Evolutionary conservation across 2,113 vertebrate genomes (phyloP).

Genomic region (Tragelaphus imberbis): DNA sequence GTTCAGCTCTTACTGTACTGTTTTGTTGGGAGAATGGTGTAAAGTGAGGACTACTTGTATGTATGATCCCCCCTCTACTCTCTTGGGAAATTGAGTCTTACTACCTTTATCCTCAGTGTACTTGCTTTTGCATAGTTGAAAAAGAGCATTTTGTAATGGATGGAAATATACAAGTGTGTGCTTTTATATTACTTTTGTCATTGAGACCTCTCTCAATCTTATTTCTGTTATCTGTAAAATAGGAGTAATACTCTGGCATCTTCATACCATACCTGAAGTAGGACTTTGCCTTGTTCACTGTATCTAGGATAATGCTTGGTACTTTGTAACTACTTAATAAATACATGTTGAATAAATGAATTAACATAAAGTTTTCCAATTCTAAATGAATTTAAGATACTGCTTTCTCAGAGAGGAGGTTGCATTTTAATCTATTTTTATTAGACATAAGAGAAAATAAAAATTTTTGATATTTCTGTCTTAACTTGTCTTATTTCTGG

Average conservation of each 20-base stretch:
- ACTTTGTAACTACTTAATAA: background rate
- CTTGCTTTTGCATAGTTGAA: background rate
- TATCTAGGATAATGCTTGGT: background rate
- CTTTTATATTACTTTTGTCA: background rate
- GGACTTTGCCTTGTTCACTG: background rate
- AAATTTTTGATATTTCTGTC: background rate
- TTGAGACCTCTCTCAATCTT: background rate
- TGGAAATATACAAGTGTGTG: background rate
- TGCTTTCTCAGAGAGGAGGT: background rate
- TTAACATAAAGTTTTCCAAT: background rate
- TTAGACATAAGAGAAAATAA: background rate
- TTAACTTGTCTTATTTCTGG: constrained; percentile 27
- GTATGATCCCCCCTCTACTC: background rate
- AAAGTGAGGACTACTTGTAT: background rate
- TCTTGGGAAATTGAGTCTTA: background rate
- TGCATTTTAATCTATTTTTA: constrained; percentile 24
- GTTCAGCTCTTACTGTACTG: background rate
- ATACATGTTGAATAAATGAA: background rate
- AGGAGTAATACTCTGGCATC: background rate
- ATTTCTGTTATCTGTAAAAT: background rate
- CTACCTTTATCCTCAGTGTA: background rate
- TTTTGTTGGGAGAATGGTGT: background rate
- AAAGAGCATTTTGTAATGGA: background rate
- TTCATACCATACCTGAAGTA: background rate
- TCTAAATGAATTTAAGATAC: background rate